Evolutionary conservation across 2,888 invertebrate species (phyloP), one percentile per base, ranked within the genome.

Genomic region (Ligdia adustata): DNA sequence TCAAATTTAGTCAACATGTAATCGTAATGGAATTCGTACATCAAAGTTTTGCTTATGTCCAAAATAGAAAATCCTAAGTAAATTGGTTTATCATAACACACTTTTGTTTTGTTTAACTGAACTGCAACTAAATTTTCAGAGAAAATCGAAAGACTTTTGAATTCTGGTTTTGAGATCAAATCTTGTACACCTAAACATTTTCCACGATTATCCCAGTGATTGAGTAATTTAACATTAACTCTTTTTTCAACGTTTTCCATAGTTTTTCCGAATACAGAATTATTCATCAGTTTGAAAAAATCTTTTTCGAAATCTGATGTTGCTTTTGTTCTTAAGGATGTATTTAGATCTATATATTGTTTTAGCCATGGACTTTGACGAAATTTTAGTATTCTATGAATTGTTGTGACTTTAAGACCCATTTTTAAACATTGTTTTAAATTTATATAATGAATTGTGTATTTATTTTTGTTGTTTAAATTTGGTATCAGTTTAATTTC

Each of bases 371-470:
- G 29, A 12, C 18, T 24, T 33, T 56, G 59, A 3, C 46, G 33
- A 14, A 59, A 59, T 13, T 39, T 38, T 9, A 56, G 12, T 4
- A 59, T 45, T 9, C 56, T 39, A 37, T 56, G 52, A 11, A 56
- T 41, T 43, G 46, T 54, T 7, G n/a, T 48, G 9, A 44, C 13
- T 38, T 45, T 26, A 0, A 45, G 1, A 9, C 65, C 60, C 9
- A 55, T 22, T 31, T 58, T 18, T 6, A 61, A 2, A 48, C 61
- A 62, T 46, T 67, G 62, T 51, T 50, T 55, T 3, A 67, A 35
- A 46, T 67, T 61, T 39, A 32, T 49, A 28, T 65, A 66, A 39
- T 67, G 62, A 13, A 65, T 62, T 9, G 44, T 27, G 32, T 62
- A 59, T 5, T 57, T 55, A 1, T 11, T 31, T 45, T 61, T 63